These are phyloP conservation scores for Cotesia vestalis DNA, from an alignment of 1,140 invertebrate species.

Conservation along the genomic window DNA sequence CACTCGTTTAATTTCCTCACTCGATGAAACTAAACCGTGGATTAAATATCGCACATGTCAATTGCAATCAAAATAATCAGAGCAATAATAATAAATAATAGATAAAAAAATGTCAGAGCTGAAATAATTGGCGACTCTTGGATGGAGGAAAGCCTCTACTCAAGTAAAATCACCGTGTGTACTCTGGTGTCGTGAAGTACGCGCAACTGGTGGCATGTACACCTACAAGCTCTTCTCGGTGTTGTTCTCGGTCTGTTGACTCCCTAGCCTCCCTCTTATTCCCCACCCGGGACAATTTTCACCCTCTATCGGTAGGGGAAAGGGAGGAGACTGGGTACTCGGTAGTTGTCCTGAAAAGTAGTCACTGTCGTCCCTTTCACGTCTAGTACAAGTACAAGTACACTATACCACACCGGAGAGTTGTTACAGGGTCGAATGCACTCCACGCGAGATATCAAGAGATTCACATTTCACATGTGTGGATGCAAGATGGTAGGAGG, in stretches of 20 bases:
- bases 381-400: constrained; percentile 19
- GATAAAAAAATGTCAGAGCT: no score
- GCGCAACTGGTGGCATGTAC: constrained; percentile 28
- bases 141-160: no score
- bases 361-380: constrained; percentile 13
- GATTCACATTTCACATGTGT: constrained; percentile 47
- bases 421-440: constrained; percentile 8
- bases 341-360: neutral
- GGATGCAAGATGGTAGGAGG: constrained; percentile 3
- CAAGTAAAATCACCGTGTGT: neutral
- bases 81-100: no score
- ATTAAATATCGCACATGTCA: no score
- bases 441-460: neutral
- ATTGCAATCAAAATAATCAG: no score
- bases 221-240: constrained; percentile 6
- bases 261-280: constrained; percentile 5
- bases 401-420: neutral
- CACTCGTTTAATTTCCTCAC: no score
- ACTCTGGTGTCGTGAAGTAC: constrained; percentile 13
- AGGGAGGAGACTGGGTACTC: constrained; percentile 20
- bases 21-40: no score
- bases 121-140: no score
- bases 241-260: neutral
- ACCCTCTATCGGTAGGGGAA: neutral
- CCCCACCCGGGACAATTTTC: constrained; percentile 13